Percentiles rank a stretch among this genome's conserved stretches.
These are phyloP conservation scores for Aplidium turbinatum DNA, from an alignment of 23 tunicate genomes.

Conservation along the genomic window DNA sequence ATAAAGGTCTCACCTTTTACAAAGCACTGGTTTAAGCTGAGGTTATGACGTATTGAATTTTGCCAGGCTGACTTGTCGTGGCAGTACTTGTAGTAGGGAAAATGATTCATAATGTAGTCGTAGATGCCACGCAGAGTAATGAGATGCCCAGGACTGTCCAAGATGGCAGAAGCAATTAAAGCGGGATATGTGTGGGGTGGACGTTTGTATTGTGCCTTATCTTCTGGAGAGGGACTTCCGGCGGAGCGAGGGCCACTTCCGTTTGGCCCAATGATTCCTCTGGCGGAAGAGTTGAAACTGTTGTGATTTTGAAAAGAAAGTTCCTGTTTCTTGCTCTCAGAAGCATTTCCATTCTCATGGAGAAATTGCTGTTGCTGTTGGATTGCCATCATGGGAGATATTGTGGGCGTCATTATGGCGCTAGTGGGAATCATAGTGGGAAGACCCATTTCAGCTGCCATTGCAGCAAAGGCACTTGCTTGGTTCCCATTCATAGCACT, in stretches of 20 bases:
- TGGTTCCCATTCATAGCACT: conserved; percentile 33
- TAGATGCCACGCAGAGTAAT: conserved; percentile 94
- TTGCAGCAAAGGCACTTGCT: conserved; percentile 44
- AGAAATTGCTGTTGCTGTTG: neutral
- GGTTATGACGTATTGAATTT: conserved; percentile 91
- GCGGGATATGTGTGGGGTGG: conserved; percentile 99
- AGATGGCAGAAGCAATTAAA: conserved; percentile 89
- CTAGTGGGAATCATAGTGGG: conserved; percentile 76
- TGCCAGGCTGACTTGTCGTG: conserved; percentile 99
- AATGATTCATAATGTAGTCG: conserved; percentile 96
- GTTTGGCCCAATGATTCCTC: conserved; percentile 51
- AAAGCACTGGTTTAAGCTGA: conserved; percentile 95
- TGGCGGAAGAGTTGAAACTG: neutral
- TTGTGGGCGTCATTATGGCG: conserved; percentile 36
- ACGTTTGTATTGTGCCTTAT: conserved; percentile 73
- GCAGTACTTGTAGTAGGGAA: conserved; percentile 94
- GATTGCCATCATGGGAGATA: conserved; percentile 31
- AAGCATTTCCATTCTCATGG: conserved; percentile 5
- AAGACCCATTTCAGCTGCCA: conserved; percentile 69
- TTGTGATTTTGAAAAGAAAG: neutral
- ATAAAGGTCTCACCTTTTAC: conserved; percentile 74
- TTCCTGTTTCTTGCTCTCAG: neutral
- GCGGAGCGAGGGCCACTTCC: conserved; percentile 10
- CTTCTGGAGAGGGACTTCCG: conserved; percentile 43
- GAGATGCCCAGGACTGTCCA: conserved; percentile 92